Evolutionary conservation across 2,113 vertebrate genomes (phyloP).

Genomic region (Geothlypis trichas): DNA sequence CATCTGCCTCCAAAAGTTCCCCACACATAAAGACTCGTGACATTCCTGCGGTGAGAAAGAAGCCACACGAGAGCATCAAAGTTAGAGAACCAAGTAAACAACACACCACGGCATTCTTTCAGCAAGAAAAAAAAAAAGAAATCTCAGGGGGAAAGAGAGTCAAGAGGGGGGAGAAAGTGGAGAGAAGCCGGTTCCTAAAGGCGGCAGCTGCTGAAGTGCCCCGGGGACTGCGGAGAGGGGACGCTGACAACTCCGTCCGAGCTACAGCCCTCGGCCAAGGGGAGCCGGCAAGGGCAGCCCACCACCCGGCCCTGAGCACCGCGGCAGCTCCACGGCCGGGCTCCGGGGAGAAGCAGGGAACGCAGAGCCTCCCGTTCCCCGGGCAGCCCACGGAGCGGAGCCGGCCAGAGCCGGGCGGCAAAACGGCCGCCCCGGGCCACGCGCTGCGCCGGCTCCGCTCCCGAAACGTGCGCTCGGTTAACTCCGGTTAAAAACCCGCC

Average conservation of each 20-base stretch:
- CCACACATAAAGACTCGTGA: neutral
- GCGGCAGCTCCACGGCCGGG: rapidly evolving
- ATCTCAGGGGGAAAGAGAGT: neutral
- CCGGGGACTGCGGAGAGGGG: neutral
- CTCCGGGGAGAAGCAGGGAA: neutral
- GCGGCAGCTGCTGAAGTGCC: no score
- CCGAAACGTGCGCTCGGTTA: neutral
- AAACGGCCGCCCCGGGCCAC: neutral
- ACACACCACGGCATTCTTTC: neutral
- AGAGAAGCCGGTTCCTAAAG: neutral
- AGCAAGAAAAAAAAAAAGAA: no score
- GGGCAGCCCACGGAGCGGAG: no score
- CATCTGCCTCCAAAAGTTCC: neutral
- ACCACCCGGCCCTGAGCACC: neutral
- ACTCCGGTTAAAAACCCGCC: neutral
- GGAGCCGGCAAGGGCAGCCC: neutral
- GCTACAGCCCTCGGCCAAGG: neutral
- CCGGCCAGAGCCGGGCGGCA: neutral
- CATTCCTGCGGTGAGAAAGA: conserved; percentile 10
- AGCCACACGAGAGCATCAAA: neutral
- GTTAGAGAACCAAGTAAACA: neutral
- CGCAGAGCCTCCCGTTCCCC: neutral
- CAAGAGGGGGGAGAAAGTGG: neutral
- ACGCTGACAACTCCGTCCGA: rapidly evolving
- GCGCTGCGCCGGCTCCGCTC: neutral